A percentile compares a stretch with the other conserved stretches of the same genome.
Conservation (phyloP, 2,113 vertebrate genomes). For the Ammodytes dubius region DNA sequence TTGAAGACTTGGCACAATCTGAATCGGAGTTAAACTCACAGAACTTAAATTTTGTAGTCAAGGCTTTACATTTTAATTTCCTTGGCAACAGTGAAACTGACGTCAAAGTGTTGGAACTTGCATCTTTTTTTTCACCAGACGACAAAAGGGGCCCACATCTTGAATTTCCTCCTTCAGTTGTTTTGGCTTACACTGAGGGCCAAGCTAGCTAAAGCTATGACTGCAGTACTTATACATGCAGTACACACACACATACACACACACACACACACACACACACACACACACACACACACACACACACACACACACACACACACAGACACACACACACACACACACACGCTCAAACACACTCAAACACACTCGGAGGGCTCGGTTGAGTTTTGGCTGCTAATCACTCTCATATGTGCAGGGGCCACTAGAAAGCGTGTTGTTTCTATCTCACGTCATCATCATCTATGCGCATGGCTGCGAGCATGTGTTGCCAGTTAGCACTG, state of each 20-base stretch:
- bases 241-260: background rate
- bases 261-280: constrained; percentile 30
- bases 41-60: constrained; percentile 1
- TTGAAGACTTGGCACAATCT: background rate
- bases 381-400: constrained; percentile 68
- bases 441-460: constrained; percentile 67
- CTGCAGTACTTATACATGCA: constrained; percentile 7
- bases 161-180: constrained; percentile 66
- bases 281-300: constrained; percentile 31
- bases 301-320: constrained; percentile 34
- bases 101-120: constrained; percentile 10
- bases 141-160: constrained; percentile 62
- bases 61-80: constrained; percentile 24
- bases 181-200: constrained; percentile 61
- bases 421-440: constrained; percentile 61
- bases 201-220: constrained; percentile 47
- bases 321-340: constrained; percentile 31
- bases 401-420: constrained; percentile 69
- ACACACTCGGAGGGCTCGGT: constrained; percentile 39
- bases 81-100: constrained; percentile 30
- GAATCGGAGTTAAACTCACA: background rate
- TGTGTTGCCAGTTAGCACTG: constrained; percentile 64
- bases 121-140: constrained; percentile 42
- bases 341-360: constrained; percentile 16
- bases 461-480: constrained; percentile 38